Percentiles rank a stretch among this genome's conserved stretches.
Conservation (phyloP, 1,140 invertebrate genomes). For the Pygmarrhopalites habei region DNA sequence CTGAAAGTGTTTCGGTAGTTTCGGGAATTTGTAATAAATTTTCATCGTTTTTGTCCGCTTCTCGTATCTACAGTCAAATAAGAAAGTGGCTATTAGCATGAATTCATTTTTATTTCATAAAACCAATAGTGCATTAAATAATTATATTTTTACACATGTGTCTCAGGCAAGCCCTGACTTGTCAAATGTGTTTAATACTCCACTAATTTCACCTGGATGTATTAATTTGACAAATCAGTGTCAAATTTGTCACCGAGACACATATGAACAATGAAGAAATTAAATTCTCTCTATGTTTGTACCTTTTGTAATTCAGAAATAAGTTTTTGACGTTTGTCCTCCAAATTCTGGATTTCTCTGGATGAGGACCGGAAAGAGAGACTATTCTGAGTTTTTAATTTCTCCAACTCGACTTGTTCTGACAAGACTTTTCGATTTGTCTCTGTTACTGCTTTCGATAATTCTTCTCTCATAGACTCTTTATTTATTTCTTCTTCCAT, state of each 20-base stretch:
- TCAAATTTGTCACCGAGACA: background rate
- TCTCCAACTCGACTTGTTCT: slow-evolving; percentile 55
- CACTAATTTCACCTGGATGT: too few relatives aligned
- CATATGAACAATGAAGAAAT: too few relatives aligned
- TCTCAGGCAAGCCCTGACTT: too few relatives aligned
- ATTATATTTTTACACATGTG: too few relatives aligned
- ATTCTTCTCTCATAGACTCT: slow-evolving; percentile 66
- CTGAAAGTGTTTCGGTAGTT: slow-evolving; percentile 15
- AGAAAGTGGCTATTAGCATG: too few relatives aligned
- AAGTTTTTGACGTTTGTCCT: slow-evolving; percentile 50
- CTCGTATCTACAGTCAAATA: slow-evolving; percentile 10
- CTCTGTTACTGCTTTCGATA: slow-evolving; percentile 66
- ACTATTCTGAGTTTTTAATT: slow-evolving; percentile 58
- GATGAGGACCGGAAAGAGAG: slow-evolving; percentile 54
- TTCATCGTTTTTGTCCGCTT: slow-evolving; percentile 12
- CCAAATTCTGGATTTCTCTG: slow-evolving; percentile 57
- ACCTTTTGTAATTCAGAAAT: slow-evolving; percentile 47
- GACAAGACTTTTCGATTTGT: slow-evolving; percentile 57
- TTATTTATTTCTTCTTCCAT: slow-evolving; percentile 80
- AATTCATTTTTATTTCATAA: too few relatives aligned
- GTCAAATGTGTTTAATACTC: too few relatives aligned
- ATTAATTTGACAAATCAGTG: too few relatives aligned
- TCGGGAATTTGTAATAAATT: slow-evolving; percentile 25
- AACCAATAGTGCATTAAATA: too few relatives aligned
- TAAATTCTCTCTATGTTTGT: background rate